phyloP scores from a whole-genome alignment of 2,888 invertebrate species.

The Smittia sp. region DNA sequence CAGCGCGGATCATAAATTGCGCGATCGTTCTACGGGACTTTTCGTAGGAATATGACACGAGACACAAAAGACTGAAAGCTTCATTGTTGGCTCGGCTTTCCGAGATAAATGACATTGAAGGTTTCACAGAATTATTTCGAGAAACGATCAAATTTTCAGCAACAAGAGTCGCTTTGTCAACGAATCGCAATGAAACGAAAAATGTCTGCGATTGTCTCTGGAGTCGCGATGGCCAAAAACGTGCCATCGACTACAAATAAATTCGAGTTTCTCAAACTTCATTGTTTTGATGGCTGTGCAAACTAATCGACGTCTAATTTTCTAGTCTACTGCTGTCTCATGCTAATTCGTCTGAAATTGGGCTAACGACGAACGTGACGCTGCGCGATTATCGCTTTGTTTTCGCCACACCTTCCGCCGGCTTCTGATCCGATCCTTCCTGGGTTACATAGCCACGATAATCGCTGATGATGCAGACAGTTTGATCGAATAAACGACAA shows the following conservation, averaged over 20 bases:
- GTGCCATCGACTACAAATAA: no score
- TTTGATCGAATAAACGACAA: background rate
- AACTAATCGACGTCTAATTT: slow-evolving; percentile 19
- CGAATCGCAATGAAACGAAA: no score
- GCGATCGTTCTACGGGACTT: background rate
- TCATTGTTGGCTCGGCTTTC: background rate
- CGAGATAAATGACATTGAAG: background rate
- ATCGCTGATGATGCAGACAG: background rate
- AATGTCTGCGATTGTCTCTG: no score
- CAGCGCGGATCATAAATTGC: background rate
- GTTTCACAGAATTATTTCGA: background rate
- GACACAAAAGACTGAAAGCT: background rate
- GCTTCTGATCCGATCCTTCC: slow-evolving; percentile 16
- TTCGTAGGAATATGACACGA: background rate
- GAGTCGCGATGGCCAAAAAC: no score
- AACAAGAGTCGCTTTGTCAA: no score
- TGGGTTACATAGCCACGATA: background rate
- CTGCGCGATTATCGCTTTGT: background rate
- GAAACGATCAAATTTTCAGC: background rate
- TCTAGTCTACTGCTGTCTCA: slow-evolving; percentile 19
- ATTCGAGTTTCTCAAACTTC: background rate
- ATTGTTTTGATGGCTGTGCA: background rate
- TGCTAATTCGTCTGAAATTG: slow-evolving; percentile 21
- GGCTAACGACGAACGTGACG: background rate
- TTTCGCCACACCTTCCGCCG: background rate